Evolutionary conservation across 2,888 invertebrate species (phyloP), one percentile per base, ranked within the genome.

Genomic region (Nemapogon koenigi): DNA sequence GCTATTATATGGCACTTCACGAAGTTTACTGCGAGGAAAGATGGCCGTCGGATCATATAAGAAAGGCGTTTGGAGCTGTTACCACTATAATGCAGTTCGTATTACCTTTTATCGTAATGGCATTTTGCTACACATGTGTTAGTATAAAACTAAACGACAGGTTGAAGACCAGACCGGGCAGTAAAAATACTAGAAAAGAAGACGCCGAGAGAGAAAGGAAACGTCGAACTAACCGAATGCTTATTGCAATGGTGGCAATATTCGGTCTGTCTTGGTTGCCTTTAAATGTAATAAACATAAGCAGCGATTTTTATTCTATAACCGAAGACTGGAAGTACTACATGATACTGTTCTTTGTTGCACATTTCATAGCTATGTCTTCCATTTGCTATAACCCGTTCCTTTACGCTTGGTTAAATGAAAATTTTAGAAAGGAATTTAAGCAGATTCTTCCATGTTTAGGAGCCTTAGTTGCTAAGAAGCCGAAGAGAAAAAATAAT

Each of bases 361-460:
- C 89, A 3, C 95, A 95, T 60, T 86, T 91, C 41, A 83, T 94
- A 46, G 95, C 95, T 25, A 94, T 95, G 94, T 91, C 92, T 53
- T 94, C 94, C 41, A 94, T 91, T 2, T 93, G 94, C 63, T 96
- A 96, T 81, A 96, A 96, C 63, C 94, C 94, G 0, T 92, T 96
- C 59, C 81, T 96, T 10, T 96, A 96, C 71, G 95, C 95, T 13
- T 96, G 95, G 94, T 83, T 96, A 65, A 97, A 96, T 67, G 95
- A 94, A 49, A 94, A 93, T 70, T 95, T 95, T 62, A 83, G 93
- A 35, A 93, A 94, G 58, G 93, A 94, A 62, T 94, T 94, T 66
- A 90, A 87, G 57, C 85, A 87, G 62, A 88, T 89, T 35, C 62
- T 88, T 36, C 87, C 87, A 1, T 87, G 86, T 49, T 82, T 87